Evolutionary conservation across 2,113 vertebrate species (phyloP).

Genomic region (Cottus gobio): DNA sequence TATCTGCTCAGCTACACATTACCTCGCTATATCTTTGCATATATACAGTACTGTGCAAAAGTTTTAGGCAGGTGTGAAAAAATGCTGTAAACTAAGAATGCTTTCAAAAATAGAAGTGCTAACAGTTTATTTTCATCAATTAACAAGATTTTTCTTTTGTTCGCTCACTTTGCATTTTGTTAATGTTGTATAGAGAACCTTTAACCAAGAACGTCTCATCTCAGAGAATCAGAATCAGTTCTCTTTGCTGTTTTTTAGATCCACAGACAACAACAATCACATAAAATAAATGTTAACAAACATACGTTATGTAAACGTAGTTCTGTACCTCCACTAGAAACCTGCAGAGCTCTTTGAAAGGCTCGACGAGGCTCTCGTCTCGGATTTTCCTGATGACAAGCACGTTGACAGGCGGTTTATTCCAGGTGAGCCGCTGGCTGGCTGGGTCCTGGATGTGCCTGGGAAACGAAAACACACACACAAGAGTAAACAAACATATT

Average conservation of each 20-base stretch:
- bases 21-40: neutral
- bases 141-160: no score
- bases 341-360: constrained; percentile 86
- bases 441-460: constrained; percentile 89
- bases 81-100: no score
- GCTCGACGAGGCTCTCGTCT: constrained; percentile 84
- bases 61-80: no score
- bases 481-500: constrained; percentile 10
- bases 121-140: no score
- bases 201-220: neutral
- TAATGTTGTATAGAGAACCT: neutral
- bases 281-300: neutral
- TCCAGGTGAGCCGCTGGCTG: constrained; percentile 87
- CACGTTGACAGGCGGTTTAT: constrained; percentile 84
- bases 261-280: neutral
- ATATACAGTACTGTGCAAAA: no score
- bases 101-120: no score
- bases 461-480: constrained; percentile 14
- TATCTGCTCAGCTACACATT: neutral
- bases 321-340: constrained; percentile 84
- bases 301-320: neutral
- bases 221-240: neutral
- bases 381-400: constrained; percentile 86
- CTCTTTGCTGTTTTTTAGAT: neutral
- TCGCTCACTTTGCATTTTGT: no score